These are phyloP conservation scores for Allophyes oxyacanthae DNA, from an alignment of 2,888 invertebrate genomes.

Conservation along the genomic window DNA sequence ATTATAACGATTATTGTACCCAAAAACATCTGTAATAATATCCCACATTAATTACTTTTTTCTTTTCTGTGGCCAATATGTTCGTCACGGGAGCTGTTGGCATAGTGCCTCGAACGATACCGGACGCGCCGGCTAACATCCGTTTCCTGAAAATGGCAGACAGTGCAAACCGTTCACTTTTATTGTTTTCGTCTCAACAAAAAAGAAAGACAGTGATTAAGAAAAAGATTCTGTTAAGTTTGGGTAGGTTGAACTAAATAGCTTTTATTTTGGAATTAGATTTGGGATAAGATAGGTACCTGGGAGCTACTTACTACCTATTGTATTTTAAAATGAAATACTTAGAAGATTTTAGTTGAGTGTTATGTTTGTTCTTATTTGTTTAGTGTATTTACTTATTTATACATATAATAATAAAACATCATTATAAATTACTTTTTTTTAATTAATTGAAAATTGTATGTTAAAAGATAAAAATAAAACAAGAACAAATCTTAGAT, in stretches of 20 bases:
- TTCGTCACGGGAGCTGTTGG: conserved; percentile 70
- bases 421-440: too few species aligned
- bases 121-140: conserved; percentile 82
- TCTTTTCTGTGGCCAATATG: conserved; percentile 42
- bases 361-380: too few species aligned
- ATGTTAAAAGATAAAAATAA: too few species aligned
- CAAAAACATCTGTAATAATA: conserved; percentile 13
- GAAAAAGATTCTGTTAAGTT: conserved; percentile 33
- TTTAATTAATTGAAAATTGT: too few species aligned
- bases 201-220: conserved; percentile 53
- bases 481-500: too few species aligned
- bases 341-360: too few species aligned
- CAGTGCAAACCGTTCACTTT: conserved; percentile 71
- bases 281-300: too few species aligned
- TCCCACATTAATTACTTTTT: conserved; percentile 50
- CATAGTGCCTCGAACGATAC: conserved; percentile 73
- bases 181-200: conserved; percentile 70
- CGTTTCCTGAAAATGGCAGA: conserved; percentile 78
- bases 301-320: not conserved
- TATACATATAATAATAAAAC: too few species aligned
- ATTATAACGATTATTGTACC: not conserved
- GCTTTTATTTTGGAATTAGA: conserved; percentile 5
- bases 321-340: too few species aligned
- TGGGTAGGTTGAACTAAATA: conserved; percentile 20
- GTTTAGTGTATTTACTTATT: too few species aligned